Base-by-base conservation (phyloP, 2,113 vertebrate species). In the Pavo muticus region DNA sequence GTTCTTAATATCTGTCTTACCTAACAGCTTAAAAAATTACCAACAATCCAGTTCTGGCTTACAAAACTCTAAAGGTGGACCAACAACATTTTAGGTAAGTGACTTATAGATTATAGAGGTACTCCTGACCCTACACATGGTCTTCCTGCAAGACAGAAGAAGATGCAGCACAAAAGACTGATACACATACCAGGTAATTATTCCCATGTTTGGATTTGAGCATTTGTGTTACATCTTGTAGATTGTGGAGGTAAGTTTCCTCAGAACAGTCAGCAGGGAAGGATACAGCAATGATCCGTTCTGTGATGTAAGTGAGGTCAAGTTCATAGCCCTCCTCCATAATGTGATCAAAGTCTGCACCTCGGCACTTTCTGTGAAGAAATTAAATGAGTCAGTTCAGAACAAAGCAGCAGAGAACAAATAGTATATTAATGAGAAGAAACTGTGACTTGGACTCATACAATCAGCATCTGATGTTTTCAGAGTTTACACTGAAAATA, bases 191-290 rank as follows among this genome's bases (percentile, higher is more conserved):
- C 98, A 99, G 96, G 97, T 99, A 99, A 97, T 99, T 99, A 95
- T 99, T 98, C 1, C 98, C 98, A 21, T 99, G 99, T 95, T 99
- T 99, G 96, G 98, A 99, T 97, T 98, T 99, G 47, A 99, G 98
- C 99, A 99, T 99, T 64, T 97, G 98, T 0, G 99, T 99, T 90
- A 99, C 99, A 89, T 99, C 99, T 89, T 98, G 98, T 23, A 99
- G 97, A 93, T 98, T 98, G 94, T 98, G 98, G 27, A 98, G 94
- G 89, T 99, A 99, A 16, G 98, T 98, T 95, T 99, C 99, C 96
- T 99, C 99, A 1, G 98, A 98, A 97, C 98, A 98, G 25, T 97
- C 97, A 9, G 97, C 92, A 20, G 99, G 99, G 95, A 99, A 99
- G 90, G 98, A 99, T 61, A 99, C 98, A 0, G 99, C 98, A 6